A percentile compares a stretch with the other conserved stretches of the same genome.
Evolutionary conservation across 30 jellyfish, hydroid and myxozoan genomes (phyloP).

Genomic region (Catostylus mosaicus): DNA sequence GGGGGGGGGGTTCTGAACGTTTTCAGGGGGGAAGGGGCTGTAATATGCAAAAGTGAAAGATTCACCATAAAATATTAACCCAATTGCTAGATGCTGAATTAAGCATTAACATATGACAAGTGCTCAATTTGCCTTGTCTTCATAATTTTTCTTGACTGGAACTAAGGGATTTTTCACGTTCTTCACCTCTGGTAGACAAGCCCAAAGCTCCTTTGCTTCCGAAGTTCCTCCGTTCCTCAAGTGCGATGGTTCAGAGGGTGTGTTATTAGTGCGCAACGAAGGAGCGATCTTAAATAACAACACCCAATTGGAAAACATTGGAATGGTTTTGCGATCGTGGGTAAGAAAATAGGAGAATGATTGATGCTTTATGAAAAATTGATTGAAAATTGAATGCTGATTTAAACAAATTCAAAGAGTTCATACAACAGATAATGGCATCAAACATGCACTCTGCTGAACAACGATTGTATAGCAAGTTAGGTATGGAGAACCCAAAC

Average conservation of each 20-base stretch:
- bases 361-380: not conserved
- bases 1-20: too few relatives aligned
- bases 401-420: slow-evolving; percentile 19
- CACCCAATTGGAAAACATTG: slow-evolving; percentile 14
- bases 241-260: slow-evolving; percentile 10
- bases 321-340: not conserved
- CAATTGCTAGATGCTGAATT: too few relatives aligned
- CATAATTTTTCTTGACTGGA: too few relatives aligned
- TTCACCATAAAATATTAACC: too few relatives aligned
- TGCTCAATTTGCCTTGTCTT: too few relatives aligned
- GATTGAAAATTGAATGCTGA: slow-evolving; percentile 1
- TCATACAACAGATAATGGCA: slow-evolving; percentile 47
- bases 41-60: too few relatives aligned
- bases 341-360: not conserved
- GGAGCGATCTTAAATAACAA: slow-evolving; percentile 5
- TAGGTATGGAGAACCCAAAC: slow-evolving; percentile 81
- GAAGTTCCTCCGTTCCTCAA: too few relatives aligned
- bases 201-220: too few relatives aligned
- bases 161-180: too few relatives aligned
- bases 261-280: slow-evolving; percentile 9
- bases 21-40: too few relatives aligned
- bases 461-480: slow-evolving; percentile 56
- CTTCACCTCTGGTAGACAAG: too few relatives aligned
- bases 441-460: slow-evolving; percentile 66
- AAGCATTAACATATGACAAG: too few relatives aligned